Evolutionary conservation across 2,113 vertebrate genomes (phyloP), one percentile per base, ranked within the genome.

Genomic region (Hyperoodon ampullatus): DNA sequence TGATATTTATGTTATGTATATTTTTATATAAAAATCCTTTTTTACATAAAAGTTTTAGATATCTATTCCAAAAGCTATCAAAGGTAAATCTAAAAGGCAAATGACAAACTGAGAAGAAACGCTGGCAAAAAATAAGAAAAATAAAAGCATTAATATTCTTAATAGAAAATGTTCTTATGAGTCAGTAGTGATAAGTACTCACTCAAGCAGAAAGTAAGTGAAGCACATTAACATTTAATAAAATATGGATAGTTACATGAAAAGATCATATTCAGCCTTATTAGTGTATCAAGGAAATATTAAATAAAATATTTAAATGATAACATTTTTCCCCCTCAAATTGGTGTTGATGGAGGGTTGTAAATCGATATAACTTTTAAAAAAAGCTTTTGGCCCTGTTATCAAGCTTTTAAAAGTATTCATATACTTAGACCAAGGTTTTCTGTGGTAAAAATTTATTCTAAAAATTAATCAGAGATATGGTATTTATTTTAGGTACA

Each of bases 81-180:
- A 61, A 80, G 86, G 33, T 95, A 96, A 87, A 72, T 77, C 44
- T 95, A 87, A 96, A 88, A 91, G 58, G 13, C 44, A 94, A 71
- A 77, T 77, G 44, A 53, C 12, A 85, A 88, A 63, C 42, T 93
- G 63, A 84, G 30, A 88, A 90, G 77, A 93, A 84, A 84, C 53
- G 35, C 2, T 81, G 50, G 16, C 47, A 47, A 50, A 75, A 77
- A 35, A 33, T 60, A 39, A 10, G 30, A 75, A 75, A 78, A 95
- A 78, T 80, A 21, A 66, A 88, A 80, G 14, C 13, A 70, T 74
- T 90, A 71, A 71, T 78, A 18, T 74, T 80, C n/a, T 90, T 30
- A 87, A 13, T 60, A 93, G 24, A 74, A 83, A 90, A 28, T 78
- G 30, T 63, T 84, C 39, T 68, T 82, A 35, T 30, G 82, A 60